These are phyloP conservation scores for Naja naja DNA, from an alignment of 2,113 vertebrate species.

Conservation along the genomic window DNA sequence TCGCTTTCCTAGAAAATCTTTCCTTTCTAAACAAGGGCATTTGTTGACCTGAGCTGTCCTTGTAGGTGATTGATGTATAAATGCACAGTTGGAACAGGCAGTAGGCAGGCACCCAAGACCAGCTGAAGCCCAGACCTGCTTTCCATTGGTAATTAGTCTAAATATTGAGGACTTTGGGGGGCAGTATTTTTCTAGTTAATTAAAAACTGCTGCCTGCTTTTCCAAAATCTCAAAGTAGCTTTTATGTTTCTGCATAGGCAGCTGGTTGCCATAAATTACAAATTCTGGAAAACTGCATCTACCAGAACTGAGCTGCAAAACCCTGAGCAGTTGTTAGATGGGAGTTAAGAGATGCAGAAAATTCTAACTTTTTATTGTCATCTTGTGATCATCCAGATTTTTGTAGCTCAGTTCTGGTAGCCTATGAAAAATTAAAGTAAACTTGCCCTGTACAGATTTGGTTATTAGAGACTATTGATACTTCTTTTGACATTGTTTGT, in stretches of 20 bases:
- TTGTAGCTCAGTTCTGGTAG: background rate
- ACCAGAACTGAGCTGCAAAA: background rate
- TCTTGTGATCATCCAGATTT: background rate
- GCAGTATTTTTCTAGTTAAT: background rate
- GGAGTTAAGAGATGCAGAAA: background rate
- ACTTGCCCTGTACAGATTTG: background rate
- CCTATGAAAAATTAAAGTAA: background rate
- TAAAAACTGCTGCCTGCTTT: background rate
- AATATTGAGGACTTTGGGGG: background rate
- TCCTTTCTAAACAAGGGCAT: background rate
- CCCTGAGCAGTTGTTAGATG: background rate
- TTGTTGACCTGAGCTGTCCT: background rate
- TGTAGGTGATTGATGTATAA: background rate
- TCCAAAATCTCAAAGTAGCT: background rate
- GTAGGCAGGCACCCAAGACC: background rate
- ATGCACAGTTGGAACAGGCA: background rate
- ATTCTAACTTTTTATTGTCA: background rate
- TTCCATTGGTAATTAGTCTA: background rate
- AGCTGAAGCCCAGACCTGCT: background rate
- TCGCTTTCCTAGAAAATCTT: background rate
- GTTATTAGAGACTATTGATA: background rate
- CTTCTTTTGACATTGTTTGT: background rate
- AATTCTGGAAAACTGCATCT: background rate
- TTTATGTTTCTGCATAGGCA: background rate
- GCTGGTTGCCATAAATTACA: background rate